Percentiles rank a stretch among this genome's conserved stretches.
phyloP scores from a whole-genome alignment of 1,140 invertebrate genomes.

The Bombus confusus region DNA sequence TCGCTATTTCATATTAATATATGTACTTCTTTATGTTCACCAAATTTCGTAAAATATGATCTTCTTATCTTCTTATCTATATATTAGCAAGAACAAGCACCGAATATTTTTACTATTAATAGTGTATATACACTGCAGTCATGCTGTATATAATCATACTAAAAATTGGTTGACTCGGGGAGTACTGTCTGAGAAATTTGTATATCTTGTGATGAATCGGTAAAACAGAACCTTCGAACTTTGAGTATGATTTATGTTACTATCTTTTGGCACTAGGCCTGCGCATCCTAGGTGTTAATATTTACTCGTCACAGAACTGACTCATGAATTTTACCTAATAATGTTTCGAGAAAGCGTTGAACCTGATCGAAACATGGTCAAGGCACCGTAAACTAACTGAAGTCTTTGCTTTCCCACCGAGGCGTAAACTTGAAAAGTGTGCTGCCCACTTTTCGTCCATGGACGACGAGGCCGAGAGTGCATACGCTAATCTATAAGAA shows the following conservation, averaged over 20 bases:
- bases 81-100: too few species aligned
- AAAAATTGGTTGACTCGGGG: too few species aligned
- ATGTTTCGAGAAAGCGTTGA: slow-evolving; percentile 13
- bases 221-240: neutral
- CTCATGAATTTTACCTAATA: neutral
- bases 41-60: too few species aligned
- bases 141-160: too few species aligned
- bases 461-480: slow-evolving; percentile 1
- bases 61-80: too few species aligned
- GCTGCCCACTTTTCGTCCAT: slow-evolving; percentile 12
- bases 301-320: neutral
- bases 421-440: slow-evolving; percentile 34
- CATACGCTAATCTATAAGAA: neutral
- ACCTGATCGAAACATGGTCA: slow-evolving; percentile 42
- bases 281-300: neutral
- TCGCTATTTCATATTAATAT: too few species aligned
- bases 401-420: slow-evolving; percentile 25
- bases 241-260: neutral
- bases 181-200: too few species aligned
- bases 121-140: too few species aligned
- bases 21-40: too few species aligned
- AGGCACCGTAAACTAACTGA: slow-evolving; percentile 41
- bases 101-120: too few species aligned
- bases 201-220: neutral
- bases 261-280: neutral